Evolutionary conservation across 2,888 invertebrate genomes (phyloP), one percentile per base, ranked within the genome.

Genomic region (Meteorus cinctellus): DNA sequence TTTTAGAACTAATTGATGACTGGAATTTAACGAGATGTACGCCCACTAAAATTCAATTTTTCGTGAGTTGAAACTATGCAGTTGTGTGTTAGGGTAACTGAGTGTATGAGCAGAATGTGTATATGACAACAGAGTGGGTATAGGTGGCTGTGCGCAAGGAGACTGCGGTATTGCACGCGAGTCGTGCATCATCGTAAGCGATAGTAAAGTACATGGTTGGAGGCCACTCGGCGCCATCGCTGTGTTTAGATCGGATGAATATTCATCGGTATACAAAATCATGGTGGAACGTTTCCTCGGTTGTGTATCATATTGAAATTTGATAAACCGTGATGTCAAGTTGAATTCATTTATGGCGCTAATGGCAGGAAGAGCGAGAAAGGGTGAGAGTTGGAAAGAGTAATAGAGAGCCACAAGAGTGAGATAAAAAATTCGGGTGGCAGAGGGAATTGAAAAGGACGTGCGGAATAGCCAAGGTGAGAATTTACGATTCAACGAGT

Each of bases 131-230:
- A 41, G 55, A 67, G 70, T 4, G 34, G 62, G 24, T 24, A 34
- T 48, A 41, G 59, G 51, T 36, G 51, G 55, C 31, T 31, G 59
- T 16, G 31, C 34, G 70, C 63, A 66, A 74, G 41, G 19, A 41
- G 59, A 85, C 84, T 84, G 82, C 77, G 74, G 81, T 82, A 83
- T 79, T 79, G 82, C 86, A 86, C 85, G 86, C 85, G 83, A 85
- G 81, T 84, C 84, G 80, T 85, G 82, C 82, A 86, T 87, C 86
- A 85, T 85, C 84, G 82, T 84, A 87, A 86, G 85, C 84, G 86
- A 87, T 87, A 86, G 55, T 84, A 85, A 84, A 86, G 83, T 83
- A 84, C 82, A 82, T 80, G 69, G 69, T 75, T 75, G 70, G 70
- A 75, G 51, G 62, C 68, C 62, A 51, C 34, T 70, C 62, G 45